Base-by-base conservation (phyloP, 2,888 invertebrate genomes). In the Athalia cordata region DNA sequence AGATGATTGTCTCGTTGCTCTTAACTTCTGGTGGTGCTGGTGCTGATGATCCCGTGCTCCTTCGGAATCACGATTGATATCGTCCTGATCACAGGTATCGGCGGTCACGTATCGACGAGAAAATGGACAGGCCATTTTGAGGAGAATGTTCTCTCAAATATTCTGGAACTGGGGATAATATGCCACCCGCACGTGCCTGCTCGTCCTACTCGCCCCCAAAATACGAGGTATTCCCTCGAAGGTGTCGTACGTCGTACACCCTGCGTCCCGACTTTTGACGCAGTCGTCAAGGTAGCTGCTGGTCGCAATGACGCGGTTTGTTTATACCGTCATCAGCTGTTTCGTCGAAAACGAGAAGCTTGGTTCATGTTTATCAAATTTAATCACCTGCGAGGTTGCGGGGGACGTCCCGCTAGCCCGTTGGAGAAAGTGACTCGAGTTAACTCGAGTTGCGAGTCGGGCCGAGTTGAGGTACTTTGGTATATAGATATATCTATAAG, bases 1-100 rank as follows among this genome's bases (percentile, higher is more conserved):
- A 1, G 94, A 94, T 29, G 94, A 93, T 89, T 94, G 94, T 80
- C 94, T 90, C 50, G 93, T 92, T 52, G 93, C 84, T 77, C 85
- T 88, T 77, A 81, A 72, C 62, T 82, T 49, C 3, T 52, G 62
- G 15, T 62, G n/a, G 59, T 82, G 62, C 3, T 52, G 62, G 15
- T 62, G n/a, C 43, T 75, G 49, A 72, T 59, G 57, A 45, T 59
- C 72, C n/a, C 57, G 79, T 78, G 29, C 79, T 77, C 57, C 43
- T 74, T 66, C 61, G 65, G 15, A 75, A 66, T 15, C 15, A 81
- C 80, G 15, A 78, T 82, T 66, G 15, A 83, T 81, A 6, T 74
- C 81, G 29, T 82, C 80, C 5, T 83, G 82, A 7, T 85, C 83
- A 76, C 80, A 77, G 29, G 82, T 80, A 76, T 66, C 64, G n/a